Base-by-base conservation (phyloP, 2,888 invertebrate species). In the Fabriciana adippe region DNA sequence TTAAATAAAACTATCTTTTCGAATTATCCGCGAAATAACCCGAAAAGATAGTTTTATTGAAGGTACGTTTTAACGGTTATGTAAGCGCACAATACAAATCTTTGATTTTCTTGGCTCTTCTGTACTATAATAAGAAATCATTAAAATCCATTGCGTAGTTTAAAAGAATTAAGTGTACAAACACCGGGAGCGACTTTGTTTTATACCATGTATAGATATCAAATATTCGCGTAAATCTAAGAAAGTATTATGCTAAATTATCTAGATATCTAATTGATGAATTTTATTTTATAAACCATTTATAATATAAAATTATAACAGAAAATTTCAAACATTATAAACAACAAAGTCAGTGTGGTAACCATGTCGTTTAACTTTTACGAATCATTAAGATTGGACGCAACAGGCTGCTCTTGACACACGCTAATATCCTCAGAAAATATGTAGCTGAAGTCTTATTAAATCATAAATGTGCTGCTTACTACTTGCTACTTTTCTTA, bases 341-440 rank as follows among this genome's bases (percentile, higher is more conserved):
- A 57, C 41, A 63, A 66, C 53, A 35, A 64, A 66, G 57, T 41
- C 55, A 67, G 67, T 64, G 68, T 68, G 45, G 66, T 66, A 66
- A 68, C 13, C 61, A 35, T 65, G 59, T 55, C 61, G 63, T 68
- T 72, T 72, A 69, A 67, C 63, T 69, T 72, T 61, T 53, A 67
- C 71, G 64, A 66, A 71, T 67, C 69, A 71, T 69, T 71, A 69
- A 57, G 45, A 45, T 60, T 55, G 50, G 53, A 59, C 56, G 67
- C 72, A 69, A 70, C 72, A 70, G 65, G 72, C 69, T 54, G 51
- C 18, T 31, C 50, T 26, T 41, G 18, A 45, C 51, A 48, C n/a
- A 55, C 35, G 55, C 45, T 55, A 45, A 60, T 54, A 21, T 55
- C 31, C 35, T 16, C 61, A 16, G 11, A 35, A 60, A 60, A 21